phyloP scores from a whole-genome alignment of 2,113 vertebrate species.

The Nibea coibor region DNA sequence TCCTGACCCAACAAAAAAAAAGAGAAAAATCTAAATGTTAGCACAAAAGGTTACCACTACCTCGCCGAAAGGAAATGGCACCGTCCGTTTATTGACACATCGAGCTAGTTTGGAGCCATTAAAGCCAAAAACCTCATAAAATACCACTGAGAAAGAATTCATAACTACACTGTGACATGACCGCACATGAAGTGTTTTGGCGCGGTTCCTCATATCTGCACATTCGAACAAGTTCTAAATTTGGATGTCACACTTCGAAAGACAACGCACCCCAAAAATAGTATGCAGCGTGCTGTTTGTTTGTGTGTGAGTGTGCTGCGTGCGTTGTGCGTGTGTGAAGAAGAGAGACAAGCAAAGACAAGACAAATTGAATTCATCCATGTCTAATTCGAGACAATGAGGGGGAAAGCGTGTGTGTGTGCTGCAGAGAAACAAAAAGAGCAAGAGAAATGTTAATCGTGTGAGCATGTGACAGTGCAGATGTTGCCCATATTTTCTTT shows the following conservation, averaged over 20 bases:
- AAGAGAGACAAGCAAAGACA: slow-evolving; percentile 33
- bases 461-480: slow-evolving; percentile 17
- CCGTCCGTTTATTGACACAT: neutral
- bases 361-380: slow-evolving; percentile 64
- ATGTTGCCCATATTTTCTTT: slow-evolving; percentile 15
- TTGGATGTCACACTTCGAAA: slow-evolving; percentile 42
- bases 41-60: too few species aligned
- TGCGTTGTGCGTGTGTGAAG: slow-evolving; percentile 20
- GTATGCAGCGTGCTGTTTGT: slow-evolving; percentile 21
- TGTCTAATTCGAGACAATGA: slow-evolving; percentile 66
- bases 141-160: neutral
- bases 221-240: slow-evolving; percentile 52
- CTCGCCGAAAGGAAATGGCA: neutral
- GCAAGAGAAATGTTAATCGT: slow-evolving; percentile 40
- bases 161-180: neutral
- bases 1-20: neutral
- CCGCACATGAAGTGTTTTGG: neutral
- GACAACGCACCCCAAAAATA: slow-evolving; percentile 55
- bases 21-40: neutral
- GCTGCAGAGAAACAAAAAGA: slow-evolving; percentile 35
- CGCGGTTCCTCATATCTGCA: slow-evolving; percentile 25
- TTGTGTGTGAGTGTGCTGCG: slow-evolving; percentile 2
- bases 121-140: neutral
- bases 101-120: neutral
- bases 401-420: slow-evolving; percentile 48